Evolutionary conservation across 2,797 vertebrate species (phyloP), one percentile per base, ranked within the genome.

Genomic region (Hyperoplus immaculatus): DNA sequence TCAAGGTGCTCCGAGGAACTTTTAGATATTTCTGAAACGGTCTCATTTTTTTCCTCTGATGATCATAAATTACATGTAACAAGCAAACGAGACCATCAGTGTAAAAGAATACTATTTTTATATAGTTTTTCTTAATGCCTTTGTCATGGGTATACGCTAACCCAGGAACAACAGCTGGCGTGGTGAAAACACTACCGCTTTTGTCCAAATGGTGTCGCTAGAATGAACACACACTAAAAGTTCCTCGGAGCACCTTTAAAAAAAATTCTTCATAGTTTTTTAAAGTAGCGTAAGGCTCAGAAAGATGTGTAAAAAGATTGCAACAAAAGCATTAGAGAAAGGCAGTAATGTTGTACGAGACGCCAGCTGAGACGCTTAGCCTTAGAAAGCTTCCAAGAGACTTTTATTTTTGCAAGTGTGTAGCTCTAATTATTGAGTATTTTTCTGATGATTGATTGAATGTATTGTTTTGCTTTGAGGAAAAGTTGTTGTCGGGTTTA

Each of bases 361-460:
- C 50, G 65, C 75, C 57, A 3, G 71, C 54, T 71, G 54, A 72
- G 3, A 87, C 59, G 66, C 80, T 6, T 76, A 62, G 88, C 86
- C 88, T 88, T 88, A 84, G 81, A 62, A 82, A 76, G 79, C 87
- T 85, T 79, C 80, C 66, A 60, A 90, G 82, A 92, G 78, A 87
- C 83, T 87, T 82, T 89, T 90, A 88, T 90, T 87, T 90, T 90
- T 90, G 72, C 86, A 85, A 77, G 69, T 77, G 80, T 86, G 83
- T 16, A 86, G 80, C 86, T 89, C 81, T 49, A 67, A 83, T 78
- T 29, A 29, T 29, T 77, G 71, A 81, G 12, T 91, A 84, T 90
- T 86, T 90, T 85, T 88, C 76, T 84, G 89, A 78, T 64, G 84
- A 85, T 80, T 82, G 81, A 64, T 83, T 90, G 86, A 91, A 91